Percentiles rank a stretch among this genome's conserved stretches.
Evolutionary conservation across 1,140 invertebrate genomes (phyloP).

Genomic region (Drosophila tropicalis): DNA sequence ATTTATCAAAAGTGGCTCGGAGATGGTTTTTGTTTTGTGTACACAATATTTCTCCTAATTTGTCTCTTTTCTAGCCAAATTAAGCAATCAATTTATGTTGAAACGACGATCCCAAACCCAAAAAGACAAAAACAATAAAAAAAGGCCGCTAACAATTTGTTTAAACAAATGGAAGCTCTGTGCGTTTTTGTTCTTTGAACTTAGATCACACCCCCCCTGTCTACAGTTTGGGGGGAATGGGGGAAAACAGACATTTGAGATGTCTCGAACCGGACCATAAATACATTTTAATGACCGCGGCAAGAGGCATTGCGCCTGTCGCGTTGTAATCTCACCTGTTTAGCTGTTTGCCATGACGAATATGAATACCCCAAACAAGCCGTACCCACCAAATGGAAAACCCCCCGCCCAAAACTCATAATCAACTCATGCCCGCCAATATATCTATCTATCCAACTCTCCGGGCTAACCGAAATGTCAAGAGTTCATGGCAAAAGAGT

Average conservation of each 20-base stretch:
- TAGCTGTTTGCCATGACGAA: conserved; percentile 75
- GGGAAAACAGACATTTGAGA: background rate
- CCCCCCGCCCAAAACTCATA: background rate
- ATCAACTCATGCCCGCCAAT: conserved; percentile 7
- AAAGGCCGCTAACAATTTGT: background rate
- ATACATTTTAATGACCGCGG: conserved; percentile 45
- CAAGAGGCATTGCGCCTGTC: conserved; percentile 14
- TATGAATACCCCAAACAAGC: conserved; percentile 53
- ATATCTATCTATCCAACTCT: conserved; percentile 2
- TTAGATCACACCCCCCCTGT: conserved; percentile 4
- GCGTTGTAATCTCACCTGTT: conserved; percentile 41
- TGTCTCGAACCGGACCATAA: conserved; percentile 7
- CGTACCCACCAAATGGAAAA: conserved; percentile 19
- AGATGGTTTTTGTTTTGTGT: conserved; percentile 28
- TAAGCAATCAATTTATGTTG: conserved; percentile 20
- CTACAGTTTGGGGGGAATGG: background rate
- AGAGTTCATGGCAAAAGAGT: conserved; percentile 71
- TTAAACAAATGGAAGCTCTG: conserved; percentile 11
- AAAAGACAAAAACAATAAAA: no score
- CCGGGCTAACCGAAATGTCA: conserved; percentile 51
- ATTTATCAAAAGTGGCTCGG: conserved; percentile 47
- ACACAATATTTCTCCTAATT: conserved; percentile 23
- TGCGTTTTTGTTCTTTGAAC: conserved; percentile 22
- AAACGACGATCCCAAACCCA: background rate
- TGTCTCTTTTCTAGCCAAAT: background rate